Conservation (phyloP, 2,797 vertebrate species). For the Anableps anableps region DNA sequence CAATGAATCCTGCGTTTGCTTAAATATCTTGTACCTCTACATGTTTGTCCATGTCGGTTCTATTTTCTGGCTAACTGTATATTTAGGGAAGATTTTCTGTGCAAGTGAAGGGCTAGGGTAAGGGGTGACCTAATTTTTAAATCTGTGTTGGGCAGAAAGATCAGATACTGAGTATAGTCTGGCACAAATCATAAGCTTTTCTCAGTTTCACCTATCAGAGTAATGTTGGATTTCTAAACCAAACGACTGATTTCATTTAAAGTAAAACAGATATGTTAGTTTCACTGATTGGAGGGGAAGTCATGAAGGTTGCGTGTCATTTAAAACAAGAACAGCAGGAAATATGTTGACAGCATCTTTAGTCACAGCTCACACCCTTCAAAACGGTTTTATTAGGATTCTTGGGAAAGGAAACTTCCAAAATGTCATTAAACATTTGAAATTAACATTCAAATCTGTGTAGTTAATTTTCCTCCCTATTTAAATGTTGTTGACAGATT, state of each 20-base stretch:
- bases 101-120: neutral
- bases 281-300: neutral
- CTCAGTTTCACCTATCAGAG: neutral
- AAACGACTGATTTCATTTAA: neutral
- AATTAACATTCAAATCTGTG: neutral
- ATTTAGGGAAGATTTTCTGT: conserved; percentile 18
- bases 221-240: neutral
- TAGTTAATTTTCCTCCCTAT: neutral
- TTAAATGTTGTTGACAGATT: neutral
- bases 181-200: conserved; percentile 15
- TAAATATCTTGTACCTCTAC: neutral
- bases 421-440: neutral
- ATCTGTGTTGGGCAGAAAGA: conserved; percentile 12
- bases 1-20: conserved; percentile 18
- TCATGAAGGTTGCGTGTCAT: neutral
- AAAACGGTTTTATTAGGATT: neutral
- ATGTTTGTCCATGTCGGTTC: conserved; percentile 9
- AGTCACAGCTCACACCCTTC: neutral
- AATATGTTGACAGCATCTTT: neutral
- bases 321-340: neutral
- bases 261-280: neutral
- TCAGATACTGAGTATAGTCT: conserved; percentile 20
- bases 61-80: neutral
- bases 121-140: conserved; percentile 3
- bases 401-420: neutral